Evolutionary conservation across 2,888 invertebrate genomes (phyloP).

Genomic region (Lasioglossum morio): DNA sequence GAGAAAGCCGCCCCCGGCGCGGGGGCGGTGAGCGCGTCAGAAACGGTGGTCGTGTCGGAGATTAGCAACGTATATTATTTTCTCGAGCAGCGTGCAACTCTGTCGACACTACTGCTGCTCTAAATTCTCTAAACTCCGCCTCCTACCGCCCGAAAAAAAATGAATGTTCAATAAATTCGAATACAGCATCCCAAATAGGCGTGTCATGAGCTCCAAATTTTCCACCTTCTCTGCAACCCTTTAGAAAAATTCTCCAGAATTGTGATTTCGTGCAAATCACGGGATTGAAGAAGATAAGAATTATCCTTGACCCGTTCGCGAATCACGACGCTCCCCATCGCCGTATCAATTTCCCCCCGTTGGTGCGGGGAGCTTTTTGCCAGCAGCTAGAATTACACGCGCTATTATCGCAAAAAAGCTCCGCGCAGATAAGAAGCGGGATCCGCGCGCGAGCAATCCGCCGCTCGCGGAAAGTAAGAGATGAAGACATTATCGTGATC

Average conservation of each 20-base stretch:
- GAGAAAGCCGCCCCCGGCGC: conserved; percentile 49
- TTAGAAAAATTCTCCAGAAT: not conserved
- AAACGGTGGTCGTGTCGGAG: conserved; percentile 45
- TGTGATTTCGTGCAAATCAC: not conserved
- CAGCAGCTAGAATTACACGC: conserved; percentile 50
- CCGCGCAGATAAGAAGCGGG: conserved; percentile 52
- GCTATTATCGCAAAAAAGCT: conserved; percentile 54
- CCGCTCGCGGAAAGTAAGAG: conserved; percentile 57
- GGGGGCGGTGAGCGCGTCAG: conserved; percentile 46
- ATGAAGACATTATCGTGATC: conserved; percentile 72
- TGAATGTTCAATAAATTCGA: not conserved
- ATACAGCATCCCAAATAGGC: too few species aligned
- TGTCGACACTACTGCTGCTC: not conserved
- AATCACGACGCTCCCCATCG: not conserved
- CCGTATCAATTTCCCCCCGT: conserved; percentile 27
- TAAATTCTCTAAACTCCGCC: conserved; percentile 12
- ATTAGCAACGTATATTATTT: conserved; percentile 67
- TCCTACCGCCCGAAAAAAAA: not conserved
- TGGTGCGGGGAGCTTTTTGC: conserved; percentile 15
- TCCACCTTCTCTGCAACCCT: not conserved
- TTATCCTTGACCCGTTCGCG: conserved; percentile 1
- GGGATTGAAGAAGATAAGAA: not conserved
- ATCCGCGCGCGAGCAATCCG: conserved; percentile 56
- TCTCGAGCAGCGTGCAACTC: conserved; percentile 17
- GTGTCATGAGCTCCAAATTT: not conserved